A percentile compares a stretch with the other conserved stretches of the same genome.
Conservation (phyloP, 23 tunicate species). For the Halocynthia roretzi region DNA sequence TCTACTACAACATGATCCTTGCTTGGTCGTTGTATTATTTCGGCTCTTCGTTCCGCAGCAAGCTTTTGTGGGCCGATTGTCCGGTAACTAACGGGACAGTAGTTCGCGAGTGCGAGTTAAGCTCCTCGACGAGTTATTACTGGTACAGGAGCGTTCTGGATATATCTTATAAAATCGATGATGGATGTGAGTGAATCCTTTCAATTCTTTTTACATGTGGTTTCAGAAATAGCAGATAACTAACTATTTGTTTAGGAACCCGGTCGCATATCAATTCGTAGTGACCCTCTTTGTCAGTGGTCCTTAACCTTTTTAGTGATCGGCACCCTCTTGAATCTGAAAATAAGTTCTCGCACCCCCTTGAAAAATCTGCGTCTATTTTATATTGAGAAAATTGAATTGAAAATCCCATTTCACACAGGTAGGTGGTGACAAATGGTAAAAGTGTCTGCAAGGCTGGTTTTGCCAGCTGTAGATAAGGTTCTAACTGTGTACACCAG, state of each 20-base stretch:
- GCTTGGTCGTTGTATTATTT: slow-evolving; percentile 86
- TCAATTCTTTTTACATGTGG: background rate
- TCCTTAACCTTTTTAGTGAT: no score
- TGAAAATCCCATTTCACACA: no score
- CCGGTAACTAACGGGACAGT: slow-evolving; percentile 37
- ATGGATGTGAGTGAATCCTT: slow-evolving; percentile 52
- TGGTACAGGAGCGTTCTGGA: slow-evolving; percentile 84
- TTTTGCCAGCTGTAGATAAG: no score
- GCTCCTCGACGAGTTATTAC: slow-evolving; percentile 67
- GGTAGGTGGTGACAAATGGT: no score
- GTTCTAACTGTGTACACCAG: no score
- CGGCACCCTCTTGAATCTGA: no score
- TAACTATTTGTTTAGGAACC: background rate
- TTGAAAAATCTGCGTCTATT: no score
- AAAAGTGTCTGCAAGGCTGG: no score
- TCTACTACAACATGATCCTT: slow-evolving; percentile 85
- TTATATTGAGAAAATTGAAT: no score
- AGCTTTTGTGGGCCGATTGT: slow-evolving; percentile 84
- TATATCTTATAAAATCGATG: slow-evolving; percentile 58
- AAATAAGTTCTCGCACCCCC: no score
- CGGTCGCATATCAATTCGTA: no score
- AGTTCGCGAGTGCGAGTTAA: slow-evolving; percentile 47
- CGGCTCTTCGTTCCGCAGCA: slow-evolving; percentile 65
- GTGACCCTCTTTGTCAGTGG: no score
- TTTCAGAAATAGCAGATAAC: background rate